Evolutionary conservation across 2,797 vertebrate genomes (phyloP), one percentile per base, ranked within the genome.

Genomic region (Rhynchonycteris naso): DNA sequence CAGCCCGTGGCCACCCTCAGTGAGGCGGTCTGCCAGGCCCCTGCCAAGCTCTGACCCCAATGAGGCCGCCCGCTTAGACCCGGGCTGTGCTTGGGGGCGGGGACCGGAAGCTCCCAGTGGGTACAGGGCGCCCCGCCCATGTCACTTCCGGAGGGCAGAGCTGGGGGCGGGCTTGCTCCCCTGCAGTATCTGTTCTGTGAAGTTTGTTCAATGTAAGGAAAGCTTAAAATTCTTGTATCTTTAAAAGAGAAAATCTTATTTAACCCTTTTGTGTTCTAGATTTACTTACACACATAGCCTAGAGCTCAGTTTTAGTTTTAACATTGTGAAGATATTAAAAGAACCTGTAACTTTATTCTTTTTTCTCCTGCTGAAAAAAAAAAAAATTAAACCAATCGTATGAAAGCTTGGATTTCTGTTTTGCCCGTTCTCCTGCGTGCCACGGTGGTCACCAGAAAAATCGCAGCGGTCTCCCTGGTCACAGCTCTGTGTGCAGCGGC

Each of bases 191-290:
- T 98, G 98, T 98, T 99, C 98, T 99, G 98, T 99, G 98, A 98
- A 98, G 98, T 98, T 98, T 98, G 98, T 98, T 98, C 97, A 98
- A 98, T 98, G 97, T 99, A 98, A 98, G 98, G 98, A 98, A 99
- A 98, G 98, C 98, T 98, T 98, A 98, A 98, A 98, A 98, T 98
- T 98, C 98, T 98, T 99, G 98, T 99, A 99, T 98, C 98, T 99
- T 98, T 98, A 98, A 98, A 98, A 97, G 97, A 95, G 97, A 98
- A 99, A 98, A 98, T 98, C 98, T 99, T 99, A 99, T 99, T 99
- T 99, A 99, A 99, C 99, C 99, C 98, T 98, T 98, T 99, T 99
- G 99, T 99, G 99, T 99, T 99, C 99, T 99, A 99, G 99, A 99
- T 99, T 99, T 99, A 99, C 99, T 99, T 99, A 99, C 99, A 99